Evolutionary conservation across 2,113 vertebrate genomes (phyloP), one percentile per base, ranked within the genome.

Genomic region (Ginglymostoma cirratum): DNA sequence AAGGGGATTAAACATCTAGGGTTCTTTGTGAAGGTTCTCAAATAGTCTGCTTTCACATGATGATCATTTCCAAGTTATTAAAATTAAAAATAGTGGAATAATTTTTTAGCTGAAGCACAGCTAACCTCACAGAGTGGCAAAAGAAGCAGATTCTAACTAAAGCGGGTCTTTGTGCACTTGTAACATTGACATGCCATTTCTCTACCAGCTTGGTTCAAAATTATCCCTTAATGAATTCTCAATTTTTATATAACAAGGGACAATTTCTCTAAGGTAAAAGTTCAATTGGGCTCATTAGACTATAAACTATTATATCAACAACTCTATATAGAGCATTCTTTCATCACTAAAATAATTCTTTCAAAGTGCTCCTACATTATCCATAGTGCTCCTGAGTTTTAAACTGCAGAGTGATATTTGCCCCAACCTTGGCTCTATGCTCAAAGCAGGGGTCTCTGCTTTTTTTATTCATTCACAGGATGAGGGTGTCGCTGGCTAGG

Each of bases 341-440:
- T 15, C 61, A 66, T 93, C 89, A 93, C n/a, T 92, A 93, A 93
- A 93, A 66, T 93, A 93, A 21, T 66, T 66, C 34, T 93, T 93
- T 66, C 89, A 66, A 93, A 93, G 89, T 93, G 89, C 89, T 93
- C 19, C n/a, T 2, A 93, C 89, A 67, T 93, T 12, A 19, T 5
- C 61, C 7, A 67, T 6, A 23, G 89, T 65, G 17, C 55, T 17
- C n/a, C 55, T 92, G 34, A 38, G 89, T 61, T 61, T 65, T 61
- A 66, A 5, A 21, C 1, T 17, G 30, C 52, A 87, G 85, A 90
- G 27, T 19, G 87, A 92, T 19, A 34, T 66, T 34, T 7, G 55
- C 34, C 30, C 65, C 34, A 23, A 38, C 66, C 61, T 92, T n/a
- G 5, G 55, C 15, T 38, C 89, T 66, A 0, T n/a, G 34, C 19